Conservation (phyloP, 2,797 vertebrate genomes). For the Mus minutoides region DNA sequence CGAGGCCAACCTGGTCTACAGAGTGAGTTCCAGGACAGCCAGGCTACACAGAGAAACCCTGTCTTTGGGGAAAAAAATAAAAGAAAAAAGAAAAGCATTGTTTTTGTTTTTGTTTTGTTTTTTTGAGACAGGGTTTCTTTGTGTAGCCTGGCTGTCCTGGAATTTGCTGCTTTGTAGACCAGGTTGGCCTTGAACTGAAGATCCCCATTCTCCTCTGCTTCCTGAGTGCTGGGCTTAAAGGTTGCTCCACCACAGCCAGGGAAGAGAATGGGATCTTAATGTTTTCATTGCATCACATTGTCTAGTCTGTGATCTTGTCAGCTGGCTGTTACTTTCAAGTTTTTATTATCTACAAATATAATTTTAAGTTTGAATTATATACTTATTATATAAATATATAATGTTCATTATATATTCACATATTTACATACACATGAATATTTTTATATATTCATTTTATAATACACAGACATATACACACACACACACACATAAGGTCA, state of each 20-base stretch:
- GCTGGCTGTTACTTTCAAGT: not conserved
- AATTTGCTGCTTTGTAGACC: no score
- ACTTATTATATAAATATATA: no score
- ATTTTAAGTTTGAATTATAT: not conserved
- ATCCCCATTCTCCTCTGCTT: not conserved
- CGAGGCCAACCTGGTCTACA: no score
- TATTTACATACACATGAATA: no score
- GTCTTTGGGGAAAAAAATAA: no score
- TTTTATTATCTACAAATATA: not conserved
- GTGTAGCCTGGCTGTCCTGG: not conserved
- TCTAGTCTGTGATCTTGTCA: not conserved
- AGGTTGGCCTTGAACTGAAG: not conserved
- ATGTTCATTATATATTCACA: no score
- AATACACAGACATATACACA: no score
- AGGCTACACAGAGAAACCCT: no score
- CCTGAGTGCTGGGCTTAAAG: not conserved
- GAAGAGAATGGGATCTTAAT: not conserved
- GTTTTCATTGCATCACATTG: not conserved
- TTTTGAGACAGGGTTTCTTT: not conserved
- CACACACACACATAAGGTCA: not conserved
- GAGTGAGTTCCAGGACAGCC: no score
- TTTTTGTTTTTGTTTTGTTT: not conserved
- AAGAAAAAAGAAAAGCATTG: no score
- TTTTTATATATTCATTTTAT: no score
- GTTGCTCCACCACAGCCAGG: not conserved